phyloP scores from a whole-genome alignment of 2,113 vertebrate genomes.

The Balaeniceps rex region DNA sequence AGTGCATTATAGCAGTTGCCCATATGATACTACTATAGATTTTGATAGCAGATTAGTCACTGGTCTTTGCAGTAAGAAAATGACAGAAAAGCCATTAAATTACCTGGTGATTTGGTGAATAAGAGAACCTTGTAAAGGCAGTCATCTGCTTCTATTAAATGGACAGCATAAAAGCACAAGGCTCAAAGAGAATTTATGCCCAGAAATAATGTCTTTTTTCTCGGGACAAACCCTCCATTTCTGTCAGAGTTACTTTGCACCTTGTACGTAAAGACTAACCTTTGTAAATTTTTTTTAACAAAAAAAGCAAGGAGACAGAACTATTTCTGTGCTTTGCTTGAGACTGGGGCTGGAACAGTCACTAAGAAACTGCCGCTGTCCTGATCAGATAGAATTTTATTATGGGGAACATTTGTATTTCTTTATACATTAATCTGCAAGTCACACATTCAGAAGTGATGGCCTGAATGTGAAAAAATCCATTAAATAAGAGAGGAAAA shows the following conservation, averaged over 20 bases:
- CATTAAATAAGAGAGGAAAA: neutral
- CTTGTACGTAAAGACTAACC: neutral
- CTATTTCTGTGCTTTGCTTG: neutral
- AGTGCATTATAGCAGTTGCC: neutral
- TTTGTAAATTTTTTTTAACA: neutral
- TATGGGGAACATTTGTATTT: neutral
- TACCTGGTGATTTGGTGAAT: neutral
- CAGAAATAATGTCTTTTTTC: neutral
- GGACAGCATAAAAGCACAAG: neutral
- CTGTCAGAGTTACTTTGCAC: neutral
- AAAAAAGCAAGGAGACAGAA: neutral
- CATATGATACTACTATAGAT: neutral
- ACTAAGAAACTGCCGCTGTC: neutral
- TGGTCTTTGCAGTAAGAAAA: neutral
- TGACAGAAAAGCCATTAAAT: neutral
- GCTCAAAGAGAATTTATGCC: neutral
- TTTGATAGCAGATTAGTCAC: neutral
- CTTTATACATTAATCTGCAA: neutral
- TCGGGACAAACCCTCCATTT: neutral
- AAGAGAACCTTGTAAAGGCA: neutral
- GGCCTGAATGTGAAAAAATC: neutral
- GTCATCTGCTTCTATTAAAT: neutral
- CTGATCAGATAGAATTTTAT: neutral
- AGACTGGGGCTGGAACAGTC: neutral
- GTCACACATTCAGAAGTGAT: neutral